Conservation (phyloP, 1,140 invertebrate genomes). For the Orius laevigatus region DNA sequence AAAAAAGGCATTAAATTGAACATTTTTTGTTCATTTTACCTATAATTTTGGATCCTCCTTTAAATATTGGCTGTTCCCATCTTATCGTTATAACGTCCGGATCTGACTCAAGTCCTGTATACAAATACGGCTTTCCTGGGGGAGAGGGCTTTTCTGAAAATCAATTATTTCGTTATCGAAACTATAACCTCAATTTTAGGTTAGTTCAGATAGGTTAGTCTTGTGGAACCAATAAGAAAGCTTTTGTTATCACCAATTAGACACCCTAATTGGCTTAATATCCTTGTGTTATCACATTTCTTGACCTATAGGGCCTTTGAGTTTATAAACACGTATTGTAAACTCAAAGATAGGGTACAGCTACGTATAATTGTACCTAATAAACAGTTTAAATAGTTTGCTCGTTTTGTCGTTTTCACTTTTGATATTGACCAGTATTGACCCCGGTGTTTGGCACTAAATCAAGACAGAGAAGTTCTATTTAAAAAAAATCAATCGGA, state of each 20-base stretch:
- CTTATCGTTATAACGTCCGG: constrained; percentile 72
- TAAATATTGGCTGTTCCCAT: constrained; percentile 63
- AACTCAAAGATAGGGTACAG: too few relatives aligned
- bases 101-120: constrained; percentile 47
- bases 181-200: too few relatives aligned
- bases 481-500: too few relatives aligned
- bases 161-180: too few relatives aligned
- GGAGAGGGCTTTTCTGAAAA: constrained; percentile 49
- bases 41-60: constrained; percentile 78
- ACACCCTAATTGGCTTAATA: background rate
- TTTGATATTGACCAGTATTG: too few relatives aligned
- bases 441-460: too few relatives aligned
- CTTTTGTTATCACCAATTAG: background rate
- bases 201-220: background rate
- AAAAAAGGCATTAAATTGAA: background rate
- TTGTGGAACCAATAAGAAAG: background rate
- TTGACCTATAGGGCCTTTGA: background rate
- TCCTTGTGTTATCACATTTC: background rate
- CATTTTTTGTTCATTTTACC: constrained; percentile 26
- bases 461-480: too few relatives aligned
- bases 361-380: too few relatives aligned
- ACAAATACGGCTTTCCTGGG: constrained; percentile 58
- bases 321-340: too few relatives aligned
- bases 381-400: too few relatives aligned
- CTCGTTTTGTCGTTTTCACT: too few relatives aligned